phyloP scores from a whole-genome alignment of 2,797 vertebrate genomes.

The Nyctalus aviator region DNA sequence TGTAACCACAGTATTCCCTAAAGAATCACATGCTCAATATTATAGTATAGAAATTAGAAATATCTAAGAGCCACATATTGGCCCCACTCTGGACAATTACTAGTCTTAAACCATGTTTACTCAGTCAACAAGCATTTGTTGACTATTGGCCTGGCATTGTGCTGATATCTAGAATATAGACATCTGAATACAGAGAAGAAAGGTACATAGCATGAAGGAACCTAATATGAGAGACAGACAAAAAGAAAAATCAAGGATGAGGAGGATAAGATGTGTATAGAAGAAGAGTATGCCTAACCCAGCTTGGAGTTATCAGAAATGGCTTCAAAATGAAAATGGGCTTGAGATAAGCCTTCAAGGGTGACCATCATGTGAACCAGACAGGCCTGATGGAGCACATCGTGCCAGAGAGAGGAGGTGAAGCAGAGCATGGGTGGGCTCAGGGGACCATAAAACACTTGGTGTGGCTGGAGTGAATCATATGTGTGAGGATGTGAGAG shows the following conservation, averaged over 20 bases:
- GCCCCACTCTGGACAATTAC: not conserved
- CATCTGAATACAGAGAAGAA: not conserved
- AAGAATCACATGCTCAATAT: not conserved
- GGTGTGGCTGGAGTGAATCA: not conserved
- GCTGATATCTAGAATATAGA: not conserved
- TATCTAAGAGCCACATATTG: not conserved
- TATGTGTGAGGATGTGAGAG: not conserved
- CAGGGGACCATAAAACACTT: too few species aligned
- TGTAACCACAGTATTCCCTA: not conserved
- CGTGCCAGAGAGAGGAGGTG: not conserved
- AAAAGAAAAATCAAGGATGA: not conserved
- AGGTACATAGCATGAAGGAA: not conserved
- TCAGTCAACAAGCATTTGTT: not conserved
- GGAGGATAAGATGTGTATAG: not conserved
- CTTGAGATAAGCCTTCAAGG: not conserved
- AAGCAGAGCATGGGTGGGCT: not conserved
- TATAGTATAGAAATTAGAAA: constrained; percentile 3
- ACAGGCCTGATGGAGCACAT: not conserved
- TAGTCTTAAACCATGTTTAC: not conserved
- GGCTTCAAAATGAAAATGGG: not conserved
- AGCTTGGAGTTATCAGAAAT: not conserved
- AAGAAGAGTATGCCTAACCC: not conserved
- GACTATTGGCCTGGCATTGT: not conserved
- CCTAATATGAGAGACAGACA: not conserved
- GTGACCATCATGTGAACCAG: not conserved